phyloP scores from a whole-genome alignment of 2,113 vertebrate genomes.

The Brachyhypopomus occidentalis region DNA sequence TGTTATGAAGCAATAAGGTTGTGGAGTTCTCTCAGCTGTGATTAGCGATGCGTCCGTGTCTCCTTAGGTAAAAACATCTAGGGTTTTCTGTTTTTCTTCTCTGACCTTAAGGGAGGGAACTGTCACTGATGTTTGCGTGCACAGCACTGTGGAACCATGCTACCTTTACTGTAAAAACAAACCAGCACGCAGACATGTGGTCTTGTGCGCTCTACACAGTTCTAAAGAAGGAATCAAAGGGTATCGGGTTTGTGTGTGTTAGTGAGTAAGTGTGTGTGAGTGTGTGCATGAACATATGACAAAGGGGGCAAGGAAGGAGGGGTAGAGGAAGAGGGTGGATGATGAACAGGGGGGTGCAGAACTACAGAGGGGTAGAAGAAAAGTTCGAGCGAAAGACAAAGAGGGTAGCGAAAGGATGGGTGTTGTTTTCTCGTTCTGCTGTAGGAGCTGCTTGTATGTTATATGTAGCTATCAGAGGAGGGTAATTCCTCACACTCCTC shows the following conservation, averaged over 20 bases:
- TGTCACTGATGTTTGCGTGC: background rate
- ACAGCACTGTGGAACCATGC: too few relatives aligned
- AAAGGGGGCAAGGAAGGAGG: slow-evolving; percentile 42
- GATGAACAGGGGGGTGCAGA: too few relatives aligned
- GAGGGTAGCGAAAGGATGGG: slow-evolving; percentile 9
- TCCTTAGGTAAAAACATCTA: background rate
- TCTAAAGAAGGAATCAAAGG: background rate
- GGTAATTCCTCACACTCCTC: slow-evolving; percentile 21
- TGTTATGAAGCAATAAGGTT: too few relatives aligned
- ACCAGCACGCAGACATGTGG: background rate
- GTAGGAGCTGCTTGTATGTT: slow-evolving; percentile 40
- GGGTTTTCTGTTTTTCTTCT: background rate
- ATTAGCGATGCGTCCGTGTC: background rate
- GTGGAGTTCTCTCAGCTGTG: too few relatives aligned
- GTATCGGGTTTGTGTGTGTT: too few relatives aligned
- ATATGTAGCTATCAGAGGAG: background rate
- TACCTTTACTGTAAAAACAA: slow-evolving; percentile 21
- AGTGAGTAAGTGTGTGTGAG: too few relatives aligned
- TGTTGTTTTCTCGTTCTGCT: slow-evolving; percentile 7
- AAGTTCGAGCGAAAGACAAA: too few relatives aligned
- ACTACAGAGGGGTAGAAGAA: too few relatives aligned
- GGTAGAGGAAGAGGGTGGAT: background rate
- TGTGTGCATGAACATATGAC: background rate
- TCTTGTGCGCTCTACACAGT: background rate
- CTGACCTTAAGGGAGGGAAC: slow-evolving; percentile 15